Evolutionary conservation across 2,113 vertebrate genomes (phyloP).

Genomic region (Noturus placidus): DNA sequence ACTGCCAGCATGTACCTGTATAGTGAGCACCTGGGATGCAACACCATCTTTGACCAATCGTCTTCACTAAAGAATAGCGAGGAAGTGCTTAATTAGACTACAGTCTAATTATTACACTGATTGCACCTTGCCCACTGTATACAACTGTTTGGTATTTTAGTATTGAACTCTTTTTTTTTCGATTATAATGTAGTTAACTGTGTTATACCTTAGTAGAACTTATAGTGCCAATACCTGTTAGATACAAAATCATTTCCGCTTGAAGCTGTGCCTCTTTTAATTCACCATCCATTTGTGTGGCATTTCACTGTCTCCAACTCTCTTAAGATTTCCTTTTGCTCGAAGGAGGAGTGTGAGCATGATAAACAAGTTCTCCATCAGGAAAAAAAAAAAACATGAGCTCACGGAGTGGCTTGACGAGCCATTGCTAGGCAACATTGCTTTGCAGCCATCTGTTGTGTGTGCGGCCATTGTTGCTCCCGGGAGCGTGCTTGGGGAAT

Average conservation of each 20-base stretch:
- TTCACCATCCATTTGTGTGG: neutral
- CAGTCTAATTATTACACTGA: neutral
- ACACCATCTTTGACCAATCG: neutral
- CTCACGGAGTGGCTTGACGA: constrained; percentile 24
- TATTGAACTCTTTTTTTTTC: neutral
- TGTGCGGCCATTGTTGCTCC: constrained; percentile 25
- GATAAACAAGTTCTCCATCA: constrained; percentile 29
- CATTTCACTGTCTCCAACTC: constrained; percentile 28
- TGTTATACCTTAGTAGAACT: neutral
- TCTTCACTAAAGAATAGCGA: neutral
- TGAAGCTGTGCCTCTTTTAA: neutral
- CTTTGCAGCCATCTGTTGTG: constrained; percentile 37
- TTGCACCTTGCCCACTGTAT: neutral
- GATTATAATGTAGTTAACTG: neutral
- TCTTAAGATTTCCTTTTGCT: constrained; percentile 25
- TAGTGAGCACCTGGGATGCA: neutral
- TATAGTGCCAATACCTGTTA: neutral
- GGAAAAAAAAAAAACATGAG: constrained; percentile 16
- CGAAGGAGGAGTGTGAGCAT: constrained; percentile 28
- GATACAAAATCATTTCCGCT: neutral
- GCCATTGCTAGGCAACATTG: constrained; percentile 38
- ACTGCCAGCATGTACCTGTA: neutral
- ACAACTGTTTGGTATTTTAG: neutral
- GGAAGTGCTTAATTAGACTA: neutral
- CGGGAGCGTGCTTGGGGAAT: constrained; percentile 28